These are phyloP conservation scores for Ptyas mucosa DNA, from an alignment of 2,113 vertebrate genomes.

Conservation along the genomic window DNA sequence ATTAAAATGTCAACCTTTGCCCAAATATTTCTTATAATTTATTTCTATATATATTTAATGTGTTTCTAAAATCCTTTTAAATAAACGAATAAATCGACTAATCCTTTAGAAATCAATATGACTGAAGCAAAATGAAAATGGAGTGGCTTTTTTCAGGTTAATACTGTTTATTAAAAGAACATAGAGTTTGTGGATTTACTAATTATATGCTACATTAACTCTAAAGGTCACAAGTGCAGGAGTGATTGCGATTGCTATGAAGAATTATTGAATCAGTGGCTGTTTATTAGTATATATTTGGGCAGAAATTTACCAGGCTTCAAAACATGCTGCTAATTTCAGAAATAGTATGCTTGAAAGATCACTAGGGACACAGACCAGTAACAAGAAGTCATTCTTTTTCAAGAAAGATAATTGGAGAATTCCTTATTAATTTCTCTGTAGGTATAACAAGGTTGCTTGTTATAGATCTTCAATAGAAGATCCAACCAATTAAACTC, in stretches of 20 bases:
- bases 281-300: background rate
- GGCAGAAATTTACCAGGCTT: slow-evolving; percentile 14
- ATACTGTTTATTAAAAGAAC: background rate
- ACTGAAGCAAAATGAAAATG: background rate
- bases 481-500: background rate
- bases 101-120: background rate
- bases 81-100: background rate
- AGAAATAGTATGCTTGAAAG: background rate
- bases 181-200: background rate
- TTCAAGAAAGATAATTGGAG: background rate
- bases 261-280: background rate
- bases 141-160: background rate
- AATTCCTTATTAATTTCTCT: background rate
- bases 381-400: background rate
- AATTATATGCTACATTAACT: background rate
- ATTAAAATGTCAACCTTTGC: background rate
- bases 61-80: background rate
- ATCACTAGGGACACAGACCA: background rate
- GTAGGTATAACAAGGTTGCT: background rate
- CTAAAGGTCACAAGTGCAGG: rapidly evolving
- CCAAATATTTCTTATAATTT: background rate
- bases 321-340: background rate
- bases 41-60: background rate
- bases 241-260: background rate
- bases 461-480: background rate